A percentile compares a stretch with the other conserved stretches of the same genome.
phyloP scores from a whole-genome alignment of 2,113 vertebrate species.

The Micronisus gabar region DNA sequence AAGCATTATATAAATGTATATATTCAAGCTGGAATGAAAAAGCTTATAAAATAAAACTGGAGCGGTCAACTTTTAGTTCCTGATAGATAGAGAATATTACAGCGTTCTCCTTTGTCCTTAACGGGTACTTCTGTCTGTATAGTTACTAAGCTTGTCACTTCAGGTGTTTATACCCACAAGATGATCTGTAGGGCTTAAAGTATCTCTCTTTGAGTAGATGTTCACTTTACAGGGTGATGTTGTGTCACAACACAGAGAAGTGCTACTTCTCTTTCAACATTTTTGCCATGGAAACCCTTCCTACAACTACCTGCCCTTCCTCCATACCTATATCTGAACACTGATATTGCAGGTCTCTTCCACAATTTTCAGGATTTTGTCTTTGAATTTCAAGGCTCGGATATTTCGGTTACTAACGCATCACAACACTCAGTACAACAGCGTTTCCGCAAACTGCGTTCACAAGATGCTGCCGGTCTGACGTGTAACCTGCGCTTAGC shows the following conservation, averaged over 20 bases:
- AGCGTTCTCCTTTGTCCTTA: background rate
- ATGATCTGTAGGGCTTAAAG: background rate
- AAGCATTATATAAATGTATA: background rate
- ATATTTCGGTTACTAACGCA: background rate
- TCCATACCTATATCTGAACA: rapidly evolving
- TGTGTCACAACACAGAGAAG: background rate
- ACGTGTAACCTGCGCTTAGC: background rate
- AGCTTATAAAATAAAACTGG: background rate
- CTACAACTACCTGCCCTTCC: background rate
- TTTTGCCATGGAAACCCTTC: background rate
- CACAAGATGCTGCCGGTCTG: background rate
- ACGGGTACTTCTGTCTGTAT: background rate
- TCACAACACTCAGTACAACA: too few relatives aligned
- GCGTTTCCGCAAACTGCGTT: background rate
- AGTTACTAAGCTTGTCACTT: background rate
- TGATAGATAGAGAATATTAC: background rate
- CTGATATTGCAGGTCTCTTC: background rate
- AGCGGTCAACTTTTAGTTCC: background rate
- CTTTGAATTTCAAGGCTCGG: background rate
- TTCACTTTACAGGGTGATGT: background rate
- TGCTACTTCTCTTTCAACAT: background rate
- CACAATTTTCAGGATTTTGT: background rate
- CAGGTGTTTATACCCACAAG: background rate
- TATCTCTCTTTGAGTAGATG: background rate
- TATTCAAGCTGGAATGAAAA: background rate